phyloP scores from a whole-genome alignment of 2,113 vertebrate species.

The Varanus komodoensis region DNA sequence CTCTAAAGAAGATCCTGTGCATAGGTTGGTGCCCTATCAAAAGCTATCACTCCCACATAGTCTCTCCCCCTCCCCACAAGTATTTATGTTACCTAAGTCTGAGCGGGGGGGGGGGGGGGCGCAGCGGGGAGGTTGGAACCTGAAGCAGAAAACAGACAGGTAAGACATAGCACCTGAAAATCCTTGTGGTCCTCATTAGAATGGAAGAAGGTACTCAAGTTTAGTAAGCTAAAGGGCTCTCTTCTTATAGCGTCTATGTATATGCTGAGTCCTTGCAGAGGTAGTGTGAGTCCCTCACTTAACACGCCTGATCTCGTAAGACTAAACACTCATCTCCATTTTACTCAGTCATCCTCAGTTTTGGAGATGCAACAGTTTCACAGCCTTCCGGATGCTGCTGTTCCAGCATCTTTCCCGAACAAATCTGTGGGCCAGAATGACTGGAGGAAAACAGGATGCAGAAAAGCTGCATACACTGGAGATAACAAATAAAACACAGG shows the following conservation, averaged over 20 bases:
- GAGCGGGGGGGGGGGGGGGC: neutral
- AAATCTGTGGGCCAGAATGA: neutral
- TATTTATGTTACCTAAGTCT: neutral
- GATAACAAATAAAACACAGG: too few relatives aligned
- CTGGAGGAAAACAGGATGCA: too few relatives aligned
- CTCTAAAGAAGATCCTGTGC: too few relatives aligned
- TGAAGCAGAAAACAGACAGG: neutral
- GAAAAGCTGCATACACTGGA: neutral
- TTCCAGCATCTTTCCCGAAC: neutral
- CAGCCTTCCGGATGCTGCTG: slow-evolving; percentile 25
- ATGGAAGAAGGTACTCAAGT: neutral
- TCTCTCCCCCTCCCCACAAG: too few relatives aligned
- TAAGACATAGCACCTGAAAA: neutral
- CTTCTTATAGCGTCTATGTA: neutral
- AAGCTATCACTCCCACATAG: too few relatives aligned
- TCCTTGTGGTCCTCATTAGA: neutral
- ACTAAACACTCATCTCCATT: neutral
- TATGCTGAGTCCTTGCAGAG: neutral
- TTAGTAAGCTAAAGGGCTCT: too few relatives aligned
- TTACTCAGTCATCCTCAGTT: neutral
- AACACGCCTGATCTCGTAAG: neutral
- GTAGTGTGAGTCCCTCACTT: neutral
- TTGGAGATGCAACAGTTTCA: neutral
- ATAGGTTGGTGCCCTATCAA: neutral
- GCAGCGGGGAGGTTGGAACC: too few relatives aligned